Percentiles rank a stretch among this genome's conserved stretches.
Conservation (phyloP, 2,113 vertebrate genomes). For the Sander lucioperca region DNA sequence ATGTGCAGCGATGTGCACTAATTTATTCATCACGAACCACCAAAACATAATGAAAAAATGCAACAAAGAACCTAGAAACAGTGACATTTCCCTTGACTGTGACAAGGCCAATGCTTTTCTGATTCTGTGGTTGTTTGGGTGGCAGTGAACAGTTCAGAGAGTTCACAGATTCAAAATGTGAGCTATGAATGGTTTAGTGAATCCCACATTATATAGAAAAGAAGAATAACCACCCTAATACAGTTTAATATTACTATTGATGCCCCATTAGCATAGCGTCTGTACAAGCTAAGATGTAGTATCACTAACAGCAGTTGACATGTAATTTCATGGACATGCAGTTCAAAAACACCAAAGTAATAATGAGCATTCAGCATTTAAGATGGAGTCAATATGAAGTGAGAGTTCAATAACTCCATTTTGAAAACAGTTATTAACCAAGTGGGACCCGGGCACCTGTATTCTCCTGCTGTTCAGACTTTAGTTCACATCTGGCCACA, state of each 20-base stretch:
- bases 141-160: no score
- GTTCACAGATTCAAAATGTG: neutral
- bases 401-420: neutral
- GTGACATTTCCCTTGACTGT: neutral
- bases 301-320: neutral
- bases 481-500: constrained; percentile 32
- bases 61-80: neutral
- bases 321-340: neutral
- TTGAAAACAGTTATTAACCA: constrained; percentile 3
- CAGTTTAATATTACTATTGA: neutral
- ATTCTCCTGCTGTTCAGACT: constrained; percentile 14
- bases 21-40: neutral
- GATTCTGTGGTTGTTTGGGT: neutral
- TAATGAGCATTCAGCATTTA: neutral
- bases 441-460: neutral
- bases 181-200: neutral
- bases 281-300: neutral
- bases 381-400: neutral
- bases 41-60: neutral
- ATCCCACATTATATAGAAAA: neutral
- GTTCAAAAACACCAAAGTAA: neutral
- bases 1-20: neutral
- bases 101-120: neutral
- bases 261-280: neutral
- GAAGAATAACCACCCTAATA: neutral